These are phyloP conservation scores for Troides oblongomaculatus DNA, from an alignment of 2,888 invertebrate genomes.

Conservation along the genomic window DNA sequence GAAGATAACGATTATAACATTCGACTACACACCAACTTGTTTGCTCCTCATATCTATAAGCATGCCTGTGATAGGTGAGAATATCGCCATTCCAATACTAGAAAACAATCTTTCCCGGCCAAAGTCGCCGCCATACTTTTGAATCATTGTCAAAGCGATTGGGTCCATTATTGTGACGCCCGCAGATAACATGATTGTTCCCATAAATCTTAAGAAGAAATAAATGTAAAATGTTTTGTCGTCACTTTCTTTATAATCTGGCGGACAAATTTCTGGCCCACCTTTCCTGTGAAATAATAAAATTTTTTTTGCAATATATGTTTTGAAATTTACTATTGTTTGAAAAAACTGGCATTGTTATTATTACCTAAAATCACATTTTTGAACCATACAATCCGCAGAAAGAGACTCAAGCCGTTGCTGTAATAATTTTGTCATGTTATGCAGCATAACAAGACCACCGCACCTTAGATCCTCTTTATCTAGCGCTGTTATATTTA, in stretches of 20 bases:
- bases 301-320: slow-evolving; percentile 3
- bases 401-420: slow-evolving; percentile 81
- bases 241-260: slow-evolving; percentile 88
- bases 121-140: slow-evolving; percentile 90
- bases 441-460: slow-evolving; percentile 84
- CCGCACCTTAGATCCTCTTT: slow-evolving; percentile 88
- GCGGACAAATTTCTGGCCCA: slow-evolving; percentile 88
- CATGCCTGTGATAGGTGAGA: slow-evolving; percentile 89
- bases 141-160: slow-evolving; percentile 91
- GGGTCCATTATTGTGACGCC: slow-evolving; percentile 95
- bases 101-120: slow-evolving; percentile 90
- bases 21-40: slow-evolving; percentile 72
- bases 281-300: slow-evolving; percentile 77
- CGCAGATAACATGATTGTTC: slow-evolving; percentile 89
- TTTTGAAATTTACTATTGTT: neutral
- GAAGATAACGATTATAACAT: slow-evolving; percentile 65
- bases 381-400: slow-evolving; percentile 87
- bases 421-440: slow-evolving; percentile 81
- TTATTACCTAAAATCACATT: slow-evolving; percentile 83
- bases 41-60: slow-evolving; percentile 86
- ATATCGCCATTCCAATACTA: slow-evolving; percentile 90
- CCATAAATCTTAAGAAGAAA: slow-evolving; percentile 88
- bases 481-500: slow-evolving; percentile 86
- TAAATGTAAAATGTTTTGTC: slow-evolving; percentile 91
- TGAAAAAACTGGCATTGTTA: slow-evolving; percentile 19